Percentiles rank a stretch among this genome's conserved stretches.
Conservation (phyloP, 2,113 vertebrate genomes). For the Sitta europaea region DNA sequence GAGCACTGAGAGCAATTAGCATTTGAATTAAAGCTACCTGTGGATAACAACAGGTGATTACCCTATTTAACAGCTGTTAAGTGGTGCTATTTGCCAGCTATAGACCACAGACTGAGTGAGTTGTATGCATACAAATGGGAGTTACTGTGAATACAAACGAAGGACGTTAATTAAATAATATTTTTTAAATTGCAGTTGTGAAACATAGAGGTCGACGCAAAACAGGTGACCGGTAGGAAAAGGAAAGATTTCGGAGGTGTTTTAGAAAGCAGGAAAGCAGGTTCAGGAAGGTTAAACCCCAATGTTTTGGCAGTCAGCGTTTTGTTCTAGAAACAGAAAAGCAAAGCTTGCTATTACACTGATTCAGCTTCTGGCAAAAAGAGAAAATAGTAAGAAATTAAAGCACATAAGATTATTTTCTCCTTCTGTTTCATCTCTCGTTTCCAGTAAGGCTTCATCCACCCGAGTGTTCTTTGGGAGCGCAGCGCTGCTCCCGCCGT, state of each 20-base stretch:
- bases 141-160: slow-evolving; percentile 1
- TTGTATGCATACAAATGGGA: slow-evolving; percentile 40
- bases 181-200: neutral
- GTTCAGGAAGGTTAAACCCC: neutral
- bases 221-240: neutral
- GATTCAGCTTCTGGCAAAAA: neutral
- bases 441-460: neutral
- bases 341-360: neutral
- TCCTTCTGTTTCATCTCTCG: neutral
- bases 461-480: neutral
- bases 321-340: neutral
- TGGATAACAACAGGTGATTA: slow-evolving; percentile 70
- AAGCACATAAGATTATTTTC: slow-evolving; percentile 1
- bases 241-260: neutral
- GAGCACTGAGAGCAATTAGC: slow-evolving; percentile 68
- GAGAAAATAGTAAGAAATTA: neutral
- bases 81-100: slow-evolving; percentile 58
- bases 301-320: neutral
- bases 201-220: neutral
- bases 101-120: slow-evolving; percentile 24
- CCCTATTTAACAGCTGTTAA: slow-evolving; percentile 73
- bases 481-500: neutral
- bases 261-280: neutral
- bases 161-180: slow-evolving; percentile 27
- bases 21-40: slow-evolving; percentile 73